Conservation (phyloP, 2,113 vertebrate genomes). For the Serilophus lunatus region DNA sequence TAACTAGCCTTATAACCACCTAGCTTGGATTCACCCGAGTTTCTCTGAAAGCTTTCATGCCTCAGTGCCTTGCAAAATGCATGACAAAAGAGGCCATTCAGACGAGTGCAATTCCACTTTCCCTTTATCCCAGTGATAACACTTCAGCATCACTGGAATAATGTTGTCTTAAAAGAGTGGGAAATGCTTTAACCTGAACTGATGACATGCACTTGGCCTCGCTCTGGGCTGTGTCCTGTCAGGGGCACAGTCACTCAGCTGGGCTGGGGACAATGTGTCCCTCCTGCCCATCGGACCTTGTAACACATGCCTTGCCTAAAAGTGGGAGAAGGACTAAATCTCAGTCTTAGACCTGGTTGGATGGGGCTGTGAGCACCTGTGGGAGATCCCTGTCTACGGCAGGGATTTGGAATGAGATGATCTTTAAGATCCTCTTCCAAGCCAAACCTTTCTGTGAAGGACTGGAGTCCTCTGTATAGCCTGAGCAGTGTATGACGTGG, state of each 20-base stretch:
- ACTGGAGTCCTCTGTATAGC: neutral
- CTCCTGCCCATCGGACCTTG: neutral
- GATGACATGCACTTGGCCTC: rapidly evolving
- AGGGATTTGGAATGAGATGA: neutral
- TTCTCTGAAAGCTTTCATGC: slow-evolving; percentile 40
- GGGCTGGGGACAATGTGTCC: neutral
- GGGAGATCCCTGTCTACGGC: neutral
- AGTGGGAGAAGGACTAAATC: neutral
- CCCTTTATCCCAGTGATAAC: neutral
- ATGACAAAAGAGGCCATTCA: slow-evolving; percentile 38
- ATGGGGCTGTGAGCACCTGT: neutral
- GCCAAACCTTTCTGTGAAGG: neutral
- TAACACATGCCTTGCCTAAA: neutral
- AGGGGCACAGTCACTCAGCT: rapidly evolving
- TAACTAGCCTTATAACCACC: slow-evolving; percentile 4
- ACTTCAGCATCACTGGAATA: neutral
- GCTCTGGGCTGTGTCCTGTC: rapidly evolving
- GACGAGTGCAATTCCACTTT: neutral
- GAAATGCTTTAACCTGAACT: neutral
- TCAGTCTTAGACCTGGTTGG: neutral
- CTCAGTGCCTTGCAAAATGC: neutral
- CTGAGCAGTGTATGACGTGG: rapidly evolving
- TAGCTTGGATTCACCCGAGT: neutral
- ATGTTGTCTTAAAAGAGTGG: neutral
- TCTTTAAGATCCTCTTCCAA: neutral